Percentiles rank a stretch among this genome's conserved stretches.
Evolutionary conservation across 2,113 vertebrate species (phyloP).

Genomic region (Glaucomys volans): DNA sequence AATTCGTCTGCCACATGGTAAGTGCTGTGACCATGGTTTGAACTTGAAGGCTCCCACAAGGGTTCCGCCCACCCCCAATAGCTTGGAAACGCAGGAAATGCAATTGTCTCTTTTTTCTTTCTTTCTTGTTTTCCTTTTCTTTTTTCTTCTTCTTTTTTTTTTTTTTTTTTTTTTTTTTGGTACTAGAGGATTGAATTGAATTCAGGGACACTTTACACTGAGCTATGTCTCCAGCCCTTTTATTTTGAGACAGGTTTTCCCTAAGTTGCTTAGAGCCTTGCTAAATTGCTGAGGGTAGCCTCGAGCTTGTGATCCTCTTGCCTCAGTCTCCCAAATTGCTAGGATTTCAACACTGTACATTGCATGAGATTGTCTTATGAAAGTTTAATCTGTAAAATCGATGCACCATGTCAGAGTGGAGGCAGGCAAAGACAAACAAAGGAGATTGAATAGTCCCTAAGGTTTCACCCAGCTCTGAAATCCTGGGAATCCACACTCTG

Average conservation of each 20-base stretch:
- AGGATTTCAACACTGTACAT: too few species aligned
- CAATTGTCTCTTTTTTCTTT: too few species aligned
- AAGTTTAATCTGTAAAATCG: neutral
- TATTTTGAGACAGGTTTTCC: too few species aligned
- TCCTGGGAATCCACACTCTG: neutral
- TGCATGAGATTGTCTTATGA: neutral
- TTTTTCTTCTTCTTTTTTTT: too few species aligned
- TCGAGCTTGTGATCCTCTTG: too few species aligned
- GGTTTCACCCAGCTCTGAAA: neutral
- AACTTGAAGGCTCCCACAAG: neutral
- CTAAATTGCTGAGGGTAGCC: too few species aligned
- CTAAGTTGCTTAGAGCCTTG: too few species aligned
- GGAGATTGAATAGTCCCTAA: neutral
- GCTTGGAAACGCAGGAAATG: conserved; percentile 22
- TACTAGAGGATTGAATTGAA: too few species aligned
- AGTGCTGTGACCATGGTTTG: neutral
- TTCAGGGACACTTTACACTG: too few species aligned
- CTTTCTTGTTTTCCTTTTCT: too few species aligned
- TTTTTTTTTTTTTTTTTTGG: neutral
- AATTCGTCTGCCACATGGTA: neutral
- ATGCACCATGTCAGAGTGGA: neutral
- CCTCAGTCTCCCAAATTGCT: too few species aligned
- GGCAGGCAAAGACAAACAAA: neutral
- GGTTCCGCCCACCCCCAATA: neutral
- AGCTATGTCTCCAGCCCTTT: too few species aligned